Base-by-base conservation (phyloP, 2,113 vertebrate genomes). In the Procavia capensis region DNA sequence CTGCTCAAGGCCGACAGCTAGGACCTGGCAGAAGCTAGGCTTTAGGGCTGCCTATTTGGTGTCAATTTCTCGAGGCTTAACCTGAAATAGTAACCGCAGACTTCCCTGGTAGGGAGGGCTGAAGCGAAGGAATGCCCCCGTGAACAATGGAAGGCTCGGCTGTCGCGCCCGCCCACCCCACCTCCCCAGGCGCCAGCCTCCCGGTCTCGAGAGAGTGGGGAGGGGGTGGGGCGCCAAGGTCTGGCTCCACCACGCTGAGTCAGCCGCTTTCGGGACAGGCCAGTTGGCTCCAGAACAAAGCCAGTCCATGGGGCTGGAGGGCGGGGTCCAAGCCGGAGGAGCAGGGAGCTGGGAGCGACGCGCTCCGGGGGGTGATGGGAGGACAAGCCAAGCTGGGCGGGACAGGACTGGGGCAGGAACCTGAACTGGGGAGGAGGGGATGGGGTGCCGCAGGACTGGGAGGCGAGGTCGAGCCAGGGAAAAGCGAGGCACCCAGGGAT, bases 71-170 rank as follows among this genome's bases (percentile, higher is more conserved):
- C 0, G 27, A 75, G 75, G 41, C 76, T 9, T 3, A 83, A 68
- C 43, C 92, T 76, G 92, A 50, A 82, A 75, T 14, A 11, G 57
- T 2, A 66, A 14, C 72, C 13, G 43, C 59, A 24, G 63, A 6
- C 59, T 36, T 25, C 27, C 43, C 88, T 45, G 43, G 80, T 43
- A 11, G 85, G 57, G 72, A 80, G 59, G 19, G 47, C 43, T 7
- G 41, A n/a, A 43, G 92, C 61, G 41, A 9, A 78, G 61, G 91
- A 92, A 88, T 9, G 82, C 45, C 14, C 29, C 6, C 1, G 0
- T 1, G 61, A 87, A 95, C 90, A 95, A 90, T 92, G 47, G 68
- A 75, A 70, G 78, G 87, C 45, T 27, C 47, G 72, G 61, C 84
- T 0, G 34, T 31, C 1, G 6, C 9, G n/a, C 39, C 13, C 1